phyloP scores from a whole-genome alignment of 1,140 invertebrate genomes.

The Apis dorsata region DNA sequence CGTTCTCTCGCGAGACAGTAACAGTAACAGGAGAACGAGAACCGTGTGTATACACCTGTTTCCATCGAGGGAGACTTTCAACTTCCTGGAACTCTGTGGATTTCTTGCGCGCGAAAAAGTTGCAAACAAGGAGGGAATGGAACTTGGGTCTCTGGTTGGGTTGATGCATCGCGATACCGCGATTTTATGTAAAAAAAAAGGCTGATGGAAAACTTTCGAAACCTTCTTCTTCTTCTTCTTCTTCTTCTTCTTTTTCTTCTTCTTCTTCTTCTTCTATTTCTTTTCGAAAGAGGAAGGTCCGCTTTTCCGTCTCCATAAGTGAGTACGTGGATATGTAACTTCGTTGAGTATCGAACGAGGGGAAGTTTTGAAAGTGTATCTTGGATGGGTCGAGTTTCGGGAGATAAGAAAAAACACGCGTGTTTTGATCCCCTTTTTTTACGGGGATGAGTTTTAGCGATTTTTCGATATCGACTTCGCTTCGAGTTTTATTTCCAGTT shows the following conservation, averaged over 20 bases:
- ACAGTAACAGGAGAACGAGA: background rate
- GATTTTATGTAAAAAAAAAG: no score
- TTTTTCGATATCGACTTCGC: background rate
- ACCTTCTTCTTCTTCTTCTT: background rate
- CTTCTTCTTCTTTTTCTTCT: no score
- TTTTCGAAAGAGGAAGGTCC: background rate
- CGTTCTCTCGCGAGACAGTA: background rate
- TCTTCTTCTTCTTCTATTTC: no score
- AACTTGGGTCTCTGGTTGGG: background rate
- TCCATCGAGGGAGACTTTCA: background rate
- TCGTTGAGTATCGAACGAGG: background rate
- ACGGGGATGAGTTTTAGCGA: background rate
- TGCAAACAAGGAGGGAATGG: background rate
- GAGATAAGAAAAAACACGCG: background rate
- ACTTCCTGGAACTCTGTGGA: background rate
- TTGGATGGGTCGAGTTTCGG: background rate
- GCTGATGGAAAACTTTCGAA: no score
- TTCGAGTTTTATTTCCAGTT: background rate
- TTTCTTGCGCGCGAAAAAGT: background rate
- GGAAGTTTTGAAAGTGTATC: background rate
- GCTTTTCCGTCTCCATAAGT: background rate
- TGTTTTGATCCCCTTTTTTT: background rate
- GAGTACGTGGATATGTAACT: background rate
- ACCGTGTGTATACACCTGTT: constrained; percentile 3
- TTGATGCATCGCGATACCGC: constrained; percentile 23